phyloP scores from a whole-genome alignment of 2,797 vertebrate species.

The Phalloptychus januarius region DNA sequence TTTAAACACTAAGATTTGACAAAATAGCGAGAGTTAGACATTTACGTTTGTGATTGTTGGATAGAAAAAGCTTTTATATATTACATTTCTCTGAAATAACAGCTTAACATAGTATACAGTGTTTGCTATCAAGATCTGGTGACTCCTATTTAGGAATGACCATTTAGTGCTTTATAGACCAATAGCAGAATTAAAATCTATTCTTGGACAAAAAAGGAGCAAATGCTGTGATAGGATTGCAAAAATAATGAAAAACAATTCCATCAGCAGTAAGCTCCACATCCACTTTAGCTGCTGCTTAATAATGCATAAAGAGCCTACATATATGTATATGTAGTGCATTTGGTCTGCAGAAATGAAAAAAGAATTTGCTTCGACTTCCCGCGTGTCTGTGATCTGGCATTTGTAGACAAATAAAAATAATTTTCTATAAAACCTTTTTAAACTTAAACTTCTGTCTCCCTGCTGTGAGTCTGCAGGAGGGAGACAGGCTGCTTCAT shows the following conservation, averaged over 20 bases:
- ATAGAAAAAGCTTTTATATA: neutral
- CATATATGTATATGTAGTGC: neutral
- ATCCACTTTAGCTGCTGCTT: neutral
- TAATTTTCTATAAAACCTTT: neutral
- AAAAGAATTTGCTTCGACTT: neutral
- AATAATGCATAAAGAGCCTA: constrained; percentile 6
- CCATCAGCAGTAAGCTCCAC: neutral
- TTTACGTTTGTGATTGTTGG: neutral
- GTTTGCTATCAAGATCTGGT: neutral
- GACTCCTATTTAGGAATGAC: neutral
- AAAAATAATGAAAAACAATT: neutral
- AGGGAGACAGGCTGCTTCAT: constrained; percentile 56
- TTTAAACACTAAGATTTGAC: neutral
- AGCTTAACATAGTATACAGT: neutral
- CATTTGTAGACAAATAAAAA: constrained; percentile 2
- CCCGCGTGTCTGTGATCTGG: constrained; percentile 2
- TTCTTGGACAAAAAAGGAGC: neutral
- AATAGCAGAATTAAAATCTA: neutral
- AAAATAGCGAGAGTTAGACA: neutral
- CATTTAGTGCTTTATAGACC: neutral
- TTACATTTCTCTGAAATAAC: neutral
- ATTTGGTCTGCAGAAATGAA: neutral
- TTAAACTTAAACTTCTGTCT: constrained; percentile 12
- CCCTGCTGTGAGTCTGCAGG: constrained; percentile 17
- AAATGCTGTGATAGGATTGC: neutral